Evolutionary conservation across 2,797 vertebrate genomes (phyloP), one percentile per base, ranked within the genome.

Genomic region (Lithobates sylvaticus): DNA sequence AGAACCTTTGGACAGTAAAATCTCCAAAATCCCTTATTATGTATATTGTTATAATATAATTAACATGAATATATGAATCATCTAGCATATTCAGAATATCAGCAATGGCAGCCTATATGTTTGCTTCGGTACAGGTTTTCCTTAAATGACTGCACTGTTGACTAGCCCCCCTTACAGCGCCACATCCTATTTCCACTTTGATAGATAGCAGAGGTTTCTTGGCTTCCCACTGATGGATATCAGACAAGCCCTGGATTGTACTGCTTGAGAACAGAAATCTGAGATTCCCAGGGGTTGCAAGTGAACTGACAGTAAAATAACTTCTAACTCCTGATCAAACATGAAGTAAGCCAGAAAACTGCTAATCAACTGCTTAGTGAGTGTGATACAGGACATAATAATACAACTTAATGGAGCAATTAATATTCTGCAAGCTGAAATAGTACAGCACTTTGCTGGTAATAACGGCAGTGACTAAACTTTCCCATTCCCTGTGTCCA

Each of bases 261-360:
- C 32, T 71, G 32, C 67, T 78, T 23, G 29, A 72, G 54, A 78
- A 68, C 67, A 84, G 83, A 84, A 84, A 84, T 64, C 34, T 77
- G 76, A 84, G 83, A 84, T 34, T 78, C 83, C 83, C 83, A 84
- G 47, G 72, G 83, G 83, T 84, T 71, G 29, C 64, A 84, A 61
- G 67, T 78, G 27, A 78, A 61, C 68, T 77, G 82, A 84, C 74
- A 84, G 74, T 67, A 84, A 77, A 77, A 84, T 84, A 77, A 84
- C 75, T 84, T 84, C 32, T 71, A 68, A 78, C 75, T 69, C 68
- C 83, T 71, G 75, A 78, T 78, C 67, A 78, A 71, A 84, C 68
- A 78, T 84, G 83, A 84, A 76, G 67, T 58, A 78, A 84, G 67
- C 75, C 83, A 84, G 83, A 78, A 84, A 84, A 39, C 32, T 67